These are phyloP conservation scores for Helicoverpa assulta DNA, from an alignment of 2,888 invertebrate genomes.

Conservation along the genomic window DNA sequence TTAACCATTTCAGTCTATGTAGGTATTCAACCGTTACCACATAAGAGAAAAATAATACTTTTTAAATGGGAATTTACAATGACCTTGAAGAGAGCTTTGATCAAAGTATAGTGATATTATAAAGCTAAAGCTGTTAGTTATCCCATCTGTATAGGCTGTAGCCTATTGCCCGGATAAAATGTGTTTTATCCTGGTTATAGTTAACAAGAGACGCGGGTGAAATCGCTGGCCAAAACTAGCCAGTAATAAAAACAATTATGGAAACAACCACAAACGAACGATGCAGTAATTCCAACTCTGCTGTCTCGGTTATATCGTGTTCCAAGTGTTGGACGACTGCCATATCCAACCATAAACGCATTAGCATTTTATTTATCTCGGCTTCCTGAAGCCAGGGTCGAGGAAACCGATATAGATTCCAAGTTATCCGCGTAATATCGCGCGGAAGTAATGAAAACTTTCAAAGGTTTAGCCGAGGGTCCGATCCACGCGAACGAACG, in stretches of 20 bases:
- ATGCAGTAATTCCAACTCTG: constrained; percentile 2
- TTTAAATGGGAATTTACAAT: too few relatives aligned
- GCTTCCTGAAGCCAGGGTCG: constrained; percentile 43
- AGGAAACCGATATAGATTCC: constrained; percentile 4
- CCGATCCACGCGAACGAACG: neutral
- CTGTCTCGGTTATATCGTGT: neutral
- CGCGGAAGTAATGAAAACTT: neutral
- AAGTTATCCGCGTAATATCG: neutral
- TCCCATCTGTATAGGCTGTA: too few relatives aligned
- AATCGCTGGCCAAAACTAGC: too few relatives aligned
- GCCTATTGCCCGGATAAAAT: too few relatives aligned
- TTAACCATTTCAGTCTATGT: too few relatives aligned
- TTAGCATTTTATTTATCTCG: constrained; percentile 48
- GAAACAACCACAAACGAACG: constrained; percentile 12
- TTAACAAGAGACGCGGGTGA: too few relatives aligned
- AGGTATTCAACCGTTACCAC: too few relatives aligned
- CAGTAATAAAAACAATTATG: constrained; percentile 4
- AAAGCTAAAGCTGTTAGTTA: too few relatives aligned
- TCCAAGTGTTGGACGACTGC: constrained; percentile 38
- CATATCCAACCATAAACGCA: constrained; percentile 26
- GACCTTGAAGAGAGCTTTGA: too few relatives aligned
- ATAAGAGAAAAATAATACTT: too few relatives aligned
- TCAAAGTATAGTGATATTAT: too few relatives aligned
- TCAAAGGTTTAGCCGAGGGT: neutral
- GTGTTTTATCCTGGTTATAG: too few relatives aligned